phyloP scores from a whole-genome alignment of 2,888 invertebrate species.

The Drosophila ustulata region DNA sequence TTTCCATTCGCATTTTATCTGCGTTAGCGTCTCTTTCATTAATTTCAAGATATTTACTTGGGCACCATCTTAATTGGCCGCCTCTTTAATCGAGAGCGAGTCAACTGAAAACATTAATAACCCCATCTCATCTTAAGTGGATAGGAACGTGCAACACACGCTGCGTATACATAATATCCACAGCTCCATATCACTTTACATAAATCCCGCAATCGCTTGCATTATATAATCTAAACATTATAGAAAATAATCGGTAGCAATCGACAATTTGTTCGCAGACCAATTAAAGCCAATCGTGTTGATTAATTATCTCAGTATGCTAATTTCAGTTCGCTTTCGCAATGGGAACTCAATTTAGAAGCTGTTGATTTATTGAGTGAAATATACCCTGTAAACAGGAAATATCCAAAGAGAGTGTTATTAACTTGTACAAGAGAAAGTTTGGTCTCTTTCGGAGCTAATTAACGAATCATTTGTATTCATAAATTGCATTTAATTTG shows the following conservation, averaged over 20 bases:
- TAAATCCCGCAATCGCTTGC: constrained; percentile 17
- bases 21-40: constrained; percentile 38
- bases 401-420: neutral
- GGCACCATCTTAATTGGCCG: constrained; percentile 50
- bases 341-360: constrained; percentile 30
- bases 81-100: constrained; percentile 38
- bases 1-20: constrained; percentile 36
- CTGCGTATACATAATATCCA: constrained; percentile 46
- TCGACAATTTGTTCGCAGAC: constrained; percentile 13
- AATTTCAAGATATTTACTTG: constrained; percentile 45
- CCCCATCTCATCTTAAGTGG: constrained; percentile 3
- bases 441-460: neutral
- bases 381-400: constrained; percentile 2
- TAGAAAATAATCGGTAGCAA: neutral
- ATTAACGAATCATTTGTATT: neutral
- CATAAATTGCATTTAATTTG: neutral
- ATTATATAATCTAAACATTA: constrained; percentile 16
- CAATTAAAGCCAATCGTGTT: constrained; percentile 11
- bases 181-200: constrained; percentile 16
- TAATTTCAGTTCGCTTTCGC: constrained; percentile 29
- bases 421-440: neutral
- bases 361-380: neutral
- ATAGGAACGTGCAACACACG: constrained; percentile 35
- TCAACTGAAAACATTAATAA: constrained; percentile 37
- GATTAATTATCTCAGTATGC: constrained; percentile 36